These are phyloP conservation scores for Drosophila cardini DNA, from an alignment of 1,140 invertebrate genomes.

Conservation along the genomic window DNA sequence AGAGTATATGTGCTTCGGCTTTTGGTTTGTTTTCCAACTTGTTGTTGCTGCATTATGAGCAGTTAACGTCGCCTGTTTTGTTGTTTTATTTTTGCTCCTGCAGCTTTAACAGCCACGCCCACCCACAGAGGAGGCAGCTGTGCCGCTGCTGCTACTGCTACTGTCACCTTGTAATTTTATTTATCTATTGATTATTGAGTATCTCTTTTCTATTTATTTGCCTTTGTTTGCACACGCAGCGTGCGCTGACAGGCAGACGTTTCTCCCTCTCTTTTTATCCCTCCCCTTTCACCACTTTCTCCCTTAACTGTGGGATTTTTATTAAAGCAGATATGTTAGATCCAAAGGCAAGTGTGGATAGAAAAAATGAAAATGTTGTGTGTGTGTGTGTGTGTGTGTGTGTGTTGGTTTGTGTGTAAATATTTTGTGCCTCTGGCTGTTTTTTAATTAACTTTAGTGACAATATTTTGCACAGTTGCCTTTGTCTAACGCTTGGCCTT, in stretches of 20 bases:
- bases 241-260: conserved; percentile 53
- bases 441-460: conserved; percentile 84
- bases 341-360: not conserved
- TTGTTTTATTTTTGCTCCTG: conserved; percentile 44
- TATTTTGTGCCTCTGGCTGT: conserved; percentile 72
- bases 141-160: conserved; percentile 52
- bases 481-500: conserved; percentile 32
- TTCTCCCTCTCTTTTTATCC: conserved; percentile 6
- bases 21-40: not conserved
- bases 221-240: conserved; percentile 81
- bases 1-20: conserved; percentile 20
- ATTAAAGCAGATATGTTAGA: conserved; percentile 65
- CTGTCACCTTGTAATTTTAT: conserved; percentile 83
- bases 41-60: conserved; percentile 72
- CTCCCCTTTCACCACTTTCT: not conserved
- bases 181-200: conserved; percentile 84
- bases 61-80: conserved; percentile 60
- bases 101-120: conserved; percentile 58
- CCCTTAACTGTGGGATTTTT: conserved; percentile 60
- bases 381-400: conserved; percentile 15
- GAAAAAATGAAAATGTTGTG: conserved; percentile 15
- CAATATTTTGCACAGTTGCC: conserved; percentile 74
- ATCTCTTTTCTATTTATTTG: conserved; percentile 83
- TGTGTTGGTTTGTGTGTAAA: conserved; percentile 44
- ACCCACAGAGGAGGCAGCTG: conserved; percentile 48